phyloP scores from a whole-genome alignment of 2,888 invertebrate genomes.

The Dasysyrphus albostriatus region DNA sequence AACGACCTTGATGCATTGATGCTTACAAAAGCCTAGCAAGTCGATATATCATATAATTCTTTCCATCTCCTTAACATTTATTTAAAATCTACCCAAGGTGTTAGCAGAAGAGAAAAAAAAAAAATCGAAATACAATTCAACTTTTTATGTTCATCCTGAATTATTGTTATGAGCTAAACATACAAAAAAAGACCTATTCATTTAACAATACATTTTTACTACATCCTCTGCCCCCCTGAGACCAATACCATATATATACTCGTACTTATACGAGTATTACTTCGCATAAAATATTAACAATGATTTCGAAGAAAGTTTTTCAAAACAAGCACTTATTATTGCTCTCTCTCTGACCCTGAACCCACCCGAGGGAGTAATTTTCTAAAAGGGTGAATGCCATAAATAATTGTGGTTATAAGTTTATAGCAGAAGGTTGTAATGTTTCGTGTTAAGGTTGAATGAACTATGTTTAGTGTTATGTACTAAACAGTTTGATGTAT shows the following conservation, averaged over 20 bases:
- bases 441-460: constrained; percentile 61
- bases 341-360: constrained; percentile 36
- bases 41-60: too few species aligned
- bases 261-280: neutral
- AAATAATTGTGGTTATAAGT: constrained; percentile 2
- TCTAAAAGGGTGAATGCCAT: constrained; percentile 35
- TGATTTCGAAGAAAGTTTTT: constrained; percentile 35
- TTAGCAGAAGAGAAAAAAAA: too few species aligned
- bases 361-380: constrained; percentile 52
- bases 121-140: too few species aligned
- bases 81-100: too few species aligned
- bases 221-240: constrained; percentile 7
- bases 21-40: too few species aligned
- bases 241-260: neutral
- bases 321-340: constrained; percentile 5
- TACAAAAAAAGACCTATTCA: neutral
- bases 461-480: constrained; percentile 39
- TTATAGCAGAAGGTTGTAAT: constrained; percentile 26
- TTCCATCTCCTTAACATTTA: too few species aligned
- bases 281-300: constrained; percentile 51
- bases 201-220: constrained; percentile 4
- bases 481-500: constrained; percentile 38
- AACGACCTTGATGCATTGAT: too few species aligned
- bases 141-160: neutral
- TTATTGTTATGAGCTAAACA: neutral